Evolutionary conservation across 2,113 vertebrate species (phyloP).

Genomic region (Telmatochromis sp.): DNA sequence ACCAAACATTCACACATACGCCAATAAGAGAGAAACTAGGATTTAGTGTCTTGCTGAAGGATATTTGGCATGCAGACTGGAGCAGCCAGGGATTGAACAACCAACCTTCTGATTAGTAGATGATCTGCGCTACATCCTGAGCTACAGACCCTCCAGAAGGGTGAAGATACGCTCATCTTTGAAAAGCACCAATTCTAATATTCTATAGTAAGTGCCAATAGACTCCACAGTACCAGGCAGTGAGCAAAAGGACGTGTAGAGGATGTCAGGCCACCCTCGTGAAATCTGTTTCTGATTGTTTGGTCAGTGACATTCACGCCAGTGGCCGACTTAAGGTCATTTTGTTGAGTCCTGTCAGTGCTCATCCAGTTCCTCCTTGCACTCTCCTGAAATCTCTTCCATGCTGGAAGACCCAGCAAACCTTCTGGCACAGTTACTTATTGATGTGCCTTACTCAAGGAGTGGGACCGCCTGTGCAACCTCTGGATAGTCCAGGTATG

Average conservation of each 20-base stretch:
- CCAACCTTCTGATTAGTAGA: background rate
- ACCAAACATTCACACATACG: background rate
- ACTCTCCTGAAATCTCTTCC: background rate
- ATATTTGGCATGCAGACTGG: background rate
- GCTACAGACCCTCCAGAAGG: background rate
- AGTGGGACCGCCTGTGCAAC: rapidly evolving
- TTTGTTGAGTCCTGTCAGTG: no score
- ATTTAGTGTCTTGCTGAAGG: background rate
- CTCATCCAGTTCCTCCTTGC: background rate
- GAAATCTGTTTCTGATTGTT: background rate
- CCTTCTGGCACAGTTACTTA: background rate
- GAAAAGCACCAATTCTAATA: background rate
- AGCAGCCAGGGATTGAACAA: background rate
- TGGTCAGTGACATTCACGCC: background rate
- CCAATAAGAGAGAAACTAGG: background rate
- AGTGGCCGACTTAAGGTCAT: no score
- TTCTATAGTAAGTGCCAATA: background rate
- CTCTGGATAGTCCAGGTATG: background rate
- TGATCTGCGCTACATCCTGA: background rate
- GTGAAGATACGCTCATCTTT: background rate
- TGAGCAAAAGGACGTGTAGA: background rate
- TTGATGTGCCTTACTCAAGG: background rate
- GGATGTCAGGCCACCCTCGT: background rate
- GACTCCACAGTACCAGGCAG: background rate
- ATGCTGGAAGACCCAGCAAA: background rate